Evolutionary conservation across 1,140 invertebrate species (phyloP).

Genomic region (Babylonia areolata): DNA sequence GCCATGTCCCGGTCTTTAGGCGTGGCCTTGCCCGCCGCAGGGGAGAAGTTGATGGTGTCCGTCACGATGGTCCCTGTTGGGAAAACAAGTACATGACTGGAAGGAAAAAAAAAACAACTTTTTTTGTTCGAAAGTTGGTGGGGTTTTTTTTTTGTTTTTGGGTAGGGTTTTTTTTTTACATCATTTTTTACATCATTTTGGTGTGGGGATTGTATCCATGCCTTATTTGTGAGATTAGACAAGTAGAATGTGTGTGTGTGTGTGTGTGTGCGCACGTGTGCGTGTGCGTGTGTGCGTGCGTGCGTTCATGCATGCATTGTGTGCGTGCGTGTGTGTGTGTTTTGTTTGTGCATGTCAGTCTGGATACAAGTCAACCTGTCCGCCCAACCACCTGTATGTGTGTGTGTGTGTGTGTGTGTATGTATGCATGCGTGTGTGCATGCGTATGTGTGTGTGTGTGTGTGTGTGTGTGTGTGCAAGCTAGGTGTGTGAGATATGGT

Average conservation of each 20-base stretch:
- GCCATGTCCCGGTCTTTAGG: conserved; percentile 79
- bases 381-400: no score
- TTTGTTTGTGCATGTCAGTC: background rate
- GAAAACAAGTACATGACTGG: no score
- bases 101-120: no score
- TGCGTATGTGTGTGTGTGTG: background rate
- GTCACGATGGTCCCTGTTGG: conserved; percentile 85
- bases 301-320: background rate
- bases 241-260: background rate
- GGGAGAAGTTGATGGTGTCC: conserved; percentile 84
- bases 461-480: background rate
- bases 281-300: background rate
- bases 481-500: no score
- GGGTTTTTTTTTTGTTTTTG: no score
- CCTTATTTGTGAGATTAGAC: no score
- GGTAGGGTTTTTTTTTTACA: no score
- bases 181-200: no score
- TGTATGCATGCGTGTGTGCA: background rate
- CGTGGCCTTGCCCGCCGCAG: conserved; percentile 80
- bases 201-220: no score
- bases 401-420: background rate
- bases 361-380: no score
- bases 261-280: background rate
- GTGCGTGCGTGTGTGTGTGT: background rate
- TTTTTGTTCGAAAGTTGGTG: no score